Evolutionary conservation across 1,140 invertebrate species (phyloP).

Genomic region (Aethina tumida): DNA sequence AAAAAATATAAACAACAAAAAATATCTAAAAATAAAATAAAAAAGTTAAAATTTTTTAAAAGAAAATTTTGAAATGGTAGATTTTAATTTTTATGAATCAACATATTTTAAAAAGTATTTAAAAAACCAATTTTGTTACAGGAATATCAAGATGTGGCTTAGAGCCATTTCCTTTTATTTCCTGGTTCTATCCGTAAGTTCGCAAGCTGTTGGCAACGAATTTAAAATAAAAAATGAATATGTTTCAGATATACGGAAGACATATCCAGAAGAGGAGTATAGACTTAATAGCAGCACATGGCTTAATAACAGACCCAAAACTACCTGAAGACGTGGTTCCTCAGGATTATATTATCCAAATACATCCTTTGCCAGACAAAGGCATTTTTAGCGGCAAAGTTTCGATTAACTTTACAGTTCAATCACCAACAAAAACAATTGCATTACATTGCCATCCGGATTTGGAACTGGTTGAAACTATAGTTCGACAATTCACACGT

Average conservation of each 20-base stretch:
- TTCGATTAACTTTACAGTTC: conserved; percentile 50
- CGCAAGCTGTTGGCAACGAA: too few relatives aligned
- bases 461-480: conserved; percentile 39
- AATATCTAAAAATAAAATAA: too few relatives aligned
- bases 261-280: conserved; percentile 39
- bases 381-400: conserved; percentile 49
- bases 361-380: conserved; percentile 49
- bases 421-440: conserved; percentile 44
- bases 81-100: too few relatives aligned
- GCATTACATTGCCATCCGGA: conserved; percentile 50
- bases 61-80: too few relatives aligned
- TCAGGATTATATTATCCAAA: conserved; percentile 46
- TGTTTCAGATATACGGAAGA: not conserved
- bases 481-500: conserved; percentile 25
- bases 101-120: too few relatives aligned
- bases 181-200: too few relatives aligned
- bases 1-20: too few relatives aligned
- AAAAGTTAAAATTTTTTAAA: too few relatives aligned
- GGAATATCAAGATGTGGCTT: too few relatives aligned
- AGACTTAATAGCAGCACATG: conserved; percentile 47
- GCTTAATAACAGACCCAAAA: conserved; percentile 44
- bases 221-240: not conserved
- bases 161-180: too few relatives aligned
- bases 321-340: conserved; percentile 48
- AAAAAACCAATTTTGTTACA: too few relatives aligned